Percentiles rank a stretch among this genome's conserved stretches.
Evolutionary conservation across 1,140 invertebrate species (phyloP).

Genomic region (Drosophila bipectinata): DNA sequence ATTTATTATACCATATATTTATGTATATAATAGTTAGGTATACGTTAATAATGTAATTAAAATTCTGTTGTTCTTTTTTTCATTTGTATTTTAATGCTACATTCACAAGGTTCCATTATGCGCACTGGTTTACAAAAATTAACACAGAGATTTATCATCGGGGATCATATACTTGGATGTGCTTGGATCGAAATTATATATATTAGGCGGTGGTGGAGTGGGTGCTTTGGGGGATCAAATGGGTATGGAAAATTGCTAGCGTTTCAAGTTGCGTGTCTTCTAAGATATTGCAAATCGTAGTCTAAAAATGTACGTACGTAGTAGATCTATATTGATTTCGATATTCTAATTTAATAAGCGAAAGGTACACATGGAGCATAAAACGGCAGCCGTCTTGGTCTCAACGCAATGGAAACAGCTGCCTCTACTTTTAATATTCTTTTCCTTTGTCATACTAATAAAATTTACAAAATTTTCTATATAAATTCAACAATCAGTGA

Average conservation of each 20-base stretch:
- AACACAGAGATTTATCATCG: slow-evolving; percentile 46
- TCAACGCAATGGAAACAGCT: slow-evolving; percentile 22
- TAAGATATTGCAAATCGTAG: slow-evolving; percentile 66
- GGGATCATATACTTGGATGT: slow-evolving; percentile 8
- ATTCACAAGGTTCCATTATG: slow-evolving; percentile 73
- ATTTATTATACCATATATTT: slow-evolving; percentile 45
- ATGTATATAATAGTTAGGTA: slow-evolving; percentile 48
- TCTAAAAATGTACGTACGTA: slow-evolving; percentile 49
- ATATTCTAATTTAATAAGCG: slow-evolving; percentile 76
- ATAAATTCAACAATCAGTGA: slow-evolving; percentile 80
- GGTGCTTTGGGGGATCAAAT: slow-evolving; percentile 1
- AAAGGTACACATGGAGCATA: slow-evolving; percentile 81
- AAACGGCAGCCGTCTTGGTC: slow-evolving; percentile 42
- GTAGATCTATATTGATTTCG: slow-evolving; percentile 52
- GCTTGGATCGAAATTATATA: slow-evolving; percentile 43
- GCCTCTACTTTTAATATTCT: slow-evolving; percentile 52
- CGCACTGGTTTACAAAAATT: slow-evolving; percentile 68
- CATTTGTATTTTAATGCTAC: slow-evolving; percentile 56
- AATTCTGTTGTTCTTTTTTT: slow-evolving; percentile 45
- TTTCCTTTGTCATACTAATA: slow-evolving; percentile 64
- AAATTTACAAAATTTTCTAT: slow-evolving; percentile 75
- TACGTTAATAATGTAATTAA: slow-evolving; percentile 60
- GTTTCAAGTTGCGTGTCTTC: slow-evolving; percentile 38
- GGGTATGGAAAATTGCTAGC: slow-evolving; percentile 11
- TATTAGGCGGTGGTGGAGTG: slow-evolving; percentile 1